phyloP scores from a whole-genome alignment of 2,888 invertebrate species.

The Thalpophila matura region DNA sequence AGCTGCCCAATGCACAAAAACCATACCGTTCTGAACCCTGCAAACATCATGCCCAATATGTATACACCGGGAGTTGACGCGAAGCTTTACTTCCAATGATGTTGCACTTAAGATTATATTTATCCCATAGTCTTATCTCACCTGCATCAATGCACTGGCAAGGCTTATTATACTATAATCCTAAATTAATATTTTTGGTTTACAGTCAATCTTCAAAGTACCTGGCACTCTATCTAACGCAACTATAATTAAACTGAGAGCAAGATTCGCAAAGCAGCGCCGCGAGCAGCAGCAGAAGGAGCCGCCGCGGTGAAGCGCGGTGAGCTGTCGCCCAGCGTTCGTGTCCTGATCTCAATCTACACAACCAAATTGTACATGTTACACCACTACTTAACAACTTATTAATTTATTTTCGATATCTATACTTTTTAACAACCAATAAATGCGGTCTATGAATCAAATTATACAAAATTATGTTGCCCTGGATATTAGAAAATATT shows the following conservation, averaged over 20 bases:
- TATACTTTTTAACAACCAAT: conserved; percentile 25
- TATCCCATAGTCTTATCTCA: too few species aligned
- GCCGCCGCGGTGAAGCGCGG: conserved; percentile 80
- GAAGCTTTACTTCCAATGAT: too few species aligned
- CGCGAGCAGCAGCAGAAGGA: conserved; percentile 87
- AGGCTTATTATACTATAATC: not conserved
- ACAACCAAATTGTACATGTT: conserved; percentile 68
- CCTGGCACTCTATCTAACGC: conserved; percentile 94
- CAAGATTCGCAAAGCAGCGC: conserved; percentile 89
- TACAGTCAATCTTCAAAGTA: conserved; percentile 95
- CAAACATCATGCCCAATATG: too few species aligned
- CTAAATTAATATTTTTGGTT: conserved; percentile 65
- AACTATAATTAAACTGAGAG: conserved; percentile 92
- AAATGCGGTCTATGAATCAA: conserved; percentile 14
- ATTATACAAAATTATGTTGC: conserved; percentile 18
- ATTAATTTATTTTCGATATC: conserved; percentile 46
- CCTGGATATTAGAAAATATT: conserved; percentile 24
- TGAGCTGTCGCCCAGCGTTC: conserved; percentile 20
- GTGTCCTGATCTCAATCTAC: conserved; percentile 80
- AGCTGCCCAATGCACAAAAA: too few species aligned
- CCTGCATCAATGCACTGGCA: not conserved
- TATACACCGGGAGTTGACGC: too few species aligned
- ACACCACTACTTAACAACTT: conserved; percentile 40
- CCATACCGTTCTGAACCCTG: too few species aligned
- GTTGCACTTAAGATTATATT: too few species aligned